These are phyloP conservation scores for Alentia gelatinosa DNA, from an alignment of 2,888 invertebrate species.

Conservation along the genomic window DNA sequence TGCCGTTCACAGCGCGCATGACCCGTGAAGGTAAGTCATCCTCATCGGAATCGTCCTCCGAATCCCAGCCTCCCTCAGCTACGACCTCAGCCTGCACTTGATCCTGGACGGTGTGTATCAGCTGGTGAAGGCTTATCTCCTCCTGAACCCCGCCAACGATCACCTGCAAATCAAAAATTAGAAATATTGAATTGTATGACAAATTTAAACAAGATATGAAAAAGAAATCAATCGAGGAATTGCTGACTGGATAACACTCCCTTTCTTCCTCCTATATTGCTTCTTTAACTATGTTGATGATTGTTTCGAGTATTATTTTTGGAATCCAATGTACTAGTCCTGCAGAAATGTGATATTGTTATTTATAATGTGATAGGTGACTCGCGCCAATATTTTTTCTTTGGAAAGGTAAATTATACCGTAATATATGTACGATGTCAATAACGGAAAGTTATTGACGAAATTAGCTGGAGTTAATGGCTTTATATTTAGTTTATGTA, in stretches of 20 bases:
- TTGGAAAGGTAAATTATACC: too few relatives aligned
- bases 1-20: background rate
- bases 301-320: background rate
- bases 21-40: background rate
- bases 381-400: too few relatives aligned
- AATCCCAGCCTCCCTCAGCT: slow-evolving; percentile 61
- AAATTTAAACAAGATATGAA: background rate
- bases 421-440: too few relatives aligned
- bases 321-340: background rate
- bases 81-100: slow-evolving; percentile 69
- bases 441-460: too few relatives aligned
- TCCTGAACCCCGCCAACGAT: slow-evolving; percentile 77
- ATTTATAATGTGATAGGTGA: too few relatives aligned
- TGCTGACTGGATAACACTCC: background rate
- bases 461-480: too few relatives aligned
- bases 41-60: background rate
- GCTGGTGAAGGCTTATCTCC: slow-evolving; percentile 75
- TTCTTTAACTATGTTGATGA: background rate
- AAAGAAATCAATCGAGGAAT: background rate
- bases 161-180: slow-evolving; percentile 63
- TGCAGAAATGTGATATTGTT: too few relatives aligned
- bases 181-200: background rate
- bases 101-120: slow-evolving; percentile 72
- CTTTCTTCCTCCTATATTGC: background rate
- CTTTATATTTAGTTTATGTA: too few relatives aligned